phyloP scores from a whole-genome alignment of 1,140 invertebrate genomes.

The Leguminivora glycinivorella region DNA sequence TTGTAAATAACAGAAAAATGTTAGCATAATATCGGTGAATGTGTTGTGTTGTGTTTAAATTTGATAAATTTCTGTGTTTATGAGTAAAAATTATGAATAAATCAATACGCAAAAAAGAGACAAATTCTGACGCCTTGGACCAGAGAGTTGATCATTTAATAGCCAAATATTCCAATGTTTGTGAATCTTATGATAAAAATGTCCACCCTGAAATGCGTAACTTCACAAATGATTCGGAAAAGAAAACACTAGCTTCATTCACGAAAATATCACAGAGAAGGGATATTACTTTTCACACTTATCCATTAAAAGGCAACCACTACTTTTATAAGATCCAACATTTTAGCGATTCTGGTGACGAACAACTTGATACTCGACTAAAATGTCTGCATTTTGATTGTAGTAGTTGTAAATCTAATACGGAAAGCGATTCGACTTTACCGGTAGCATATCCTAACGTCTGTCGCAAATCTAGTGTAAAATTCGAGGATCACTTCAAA shows the following conservation, averaged over 20 bases:
- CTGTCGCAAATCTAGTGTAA: neutral
- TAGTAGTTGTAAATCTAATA: neutral
- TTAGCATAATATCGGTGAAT: neutral
- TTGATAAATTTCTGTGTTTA: neutral
- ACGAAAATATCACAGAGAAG: neutral
- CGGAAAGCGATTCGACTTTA: neutral
- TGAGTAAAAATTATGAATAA: neutral
- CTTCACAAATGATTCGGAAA: neutral
- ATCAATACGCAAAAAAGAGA: neutral
- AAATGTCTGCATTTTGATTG: neutral
- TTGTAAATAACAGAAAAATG: neutral
- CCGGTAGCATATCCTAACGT: neutral
- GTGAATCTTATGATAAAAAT: neutral
- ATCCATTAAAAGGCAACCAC: neutral
- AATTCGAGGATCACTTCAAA: neutral
- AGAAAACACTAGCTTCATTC: neutral
- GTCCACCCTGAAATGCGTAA: neutral
- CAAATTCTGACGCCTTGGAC: neutral
- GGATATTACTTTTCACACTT: neutral
- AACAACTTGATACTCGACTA: neutral
- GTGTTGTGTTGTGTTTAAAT: neutral
- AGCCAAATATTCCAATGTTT: neutral
- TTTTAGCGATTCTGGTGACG: neutral
- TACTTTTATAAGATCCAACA: neutral
- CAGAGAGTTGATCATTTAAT: neutral